Base-by-base conservation (phyloP, 2,888 invertebrate species). In the Adelphocoris suturalis region DNA sequence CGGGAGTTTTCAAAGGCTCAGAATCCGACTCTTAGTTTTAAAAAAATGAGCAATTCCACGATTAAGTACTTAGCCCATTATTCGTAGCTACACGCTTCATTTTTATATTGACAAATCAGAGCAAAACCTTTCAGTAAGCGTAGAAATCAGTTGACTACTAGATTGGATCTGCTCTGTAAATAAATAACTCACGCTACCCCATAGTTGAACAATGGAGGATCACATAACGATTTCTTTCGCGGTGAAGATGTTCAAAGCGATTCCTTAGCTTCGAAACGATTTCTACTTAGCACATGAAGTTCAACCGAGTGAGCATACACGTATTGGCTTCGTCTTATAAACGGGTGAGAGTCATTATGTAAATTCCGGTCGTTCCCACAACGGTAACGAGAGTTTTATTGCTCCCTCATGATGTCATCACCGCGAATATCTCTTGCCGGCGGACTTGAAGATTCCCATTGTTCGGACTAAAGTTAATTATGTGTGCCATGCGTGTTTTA, bases 311-410 rank as follows among this genome's bases (percentile, higher is more conserved):
- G 14, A 61, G 19, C 68, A 68, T 23, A 68, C 68, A 78, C 46
- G 68, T 68, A 68, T 23, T 23, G 68, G 27, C 68, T 27, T 23
- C 68, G 23, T 68, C 68, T 68, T 19, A 68, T 23, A 68, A 68
- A 19, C 68, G 68, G 68, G 68, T 68, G 68, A 68, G 68, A 23
- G 68, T 68, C 68, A 68, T 68, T 68, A 68, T 68, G 68, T 68
- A 68, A 68, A 68, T 68, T 68, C 68, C 68, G 23, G 23, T 68
- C 68, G 68, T 68, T 68, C 68, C 13, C 68, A 68, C 68, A 68
- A 23, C 23, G 78, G 37, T 78, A 78, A 78, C 78, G 78, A 78
- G 78, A 37, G 37, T 78, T 78, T 78, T 78, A 78, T 78, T 37
- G 78, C 78, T 47, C 46, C 46, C 47, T 16, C 46, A 78, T 78